phyloP scores from a whole-genome alignment of 1,140 invertebrate genomes.

The Ostrea denselamellosa region DNA sequence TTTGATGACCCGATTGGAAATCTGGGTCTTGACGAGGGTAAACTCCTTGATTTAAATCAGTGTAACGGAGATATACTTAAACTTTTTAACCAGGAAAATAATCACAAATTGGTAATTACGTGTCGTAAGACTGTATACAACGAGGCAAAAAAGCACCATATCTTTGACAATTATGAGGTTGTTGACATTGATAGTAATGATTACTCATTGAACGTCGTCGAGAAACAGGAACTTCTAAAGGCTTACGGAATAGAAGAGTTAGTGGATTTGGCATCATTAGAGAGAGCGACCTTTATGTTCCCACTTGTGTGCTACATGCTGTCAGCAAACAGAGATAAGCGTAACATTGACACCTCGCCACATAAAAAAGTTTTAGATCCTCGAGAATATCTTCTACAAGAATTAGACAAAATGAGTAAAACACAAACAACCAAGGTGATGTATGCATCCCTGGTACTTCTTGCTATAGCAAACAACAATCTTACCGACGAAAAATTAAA shows the following conservation, averaged over 20 bases:
- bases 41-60: background rate
- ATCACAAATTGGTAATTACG: background rate
- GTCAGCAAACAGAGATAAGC: background rate
- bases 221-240: background rate
- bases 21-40: background rate
- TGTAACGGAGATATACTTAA: background rate
- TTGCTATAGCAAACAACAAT: background rate
- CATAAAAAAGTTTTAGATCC: background rate
- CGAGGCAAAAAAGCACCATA: background rate
- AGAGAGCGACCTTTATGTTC: background rate
- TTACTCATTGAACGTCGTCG: background rate
- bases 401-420: background rate
- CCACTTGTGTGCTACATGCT: background rate
- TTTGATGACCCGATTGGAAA: background rate
- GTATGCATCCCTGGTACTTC: background rate
- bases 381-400: background rate
- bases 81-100: background rate
- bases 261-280: background rate
- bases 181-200: background rate
- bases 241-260: background rate
- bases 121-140: constrained; percentile 2
- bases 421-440: background rate
- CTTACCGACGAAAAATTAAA: background rate
- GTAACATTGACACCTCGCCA: too few species aligned
- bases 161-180: background rate